Conservation (phyloP, 2,797 vertebrate species). For the Babyrousa celebensis region DNA sequence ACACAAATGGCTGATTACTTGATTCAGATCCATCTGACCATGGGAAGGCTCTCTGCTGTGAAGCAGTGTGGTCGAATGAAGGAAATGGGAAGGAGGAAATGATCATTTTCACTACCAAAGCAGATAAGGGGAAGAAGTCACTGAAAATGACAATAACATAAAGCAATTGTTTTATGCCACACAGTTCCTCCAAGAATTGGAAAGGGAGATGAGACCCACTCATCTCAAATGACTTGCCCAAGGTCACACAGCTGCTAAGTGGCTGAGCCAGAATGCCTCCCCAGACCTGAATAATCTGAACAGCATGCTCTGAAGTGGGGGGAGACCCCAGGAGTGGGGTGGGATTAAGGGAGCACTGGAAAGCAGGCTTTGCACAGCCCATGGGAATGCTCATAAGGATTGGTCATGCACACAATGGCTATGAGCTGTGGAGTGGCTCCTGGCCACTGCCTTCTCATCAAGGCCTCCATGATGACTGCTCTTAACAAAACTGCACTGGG, state of each 20-base stretch:
- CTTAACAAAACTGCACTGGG: background rate
- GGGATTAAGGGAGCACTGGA: background rate
- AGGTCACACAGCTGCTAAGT: slow-evolving; percentile 56
- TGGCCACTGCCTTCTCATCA: background rate
- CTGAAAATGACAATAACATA: background rate
- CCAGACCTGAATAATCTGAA: background rate
- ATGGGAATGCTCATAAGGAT: too few relatives aligned
- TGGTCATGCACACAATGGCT: fast-evolving
- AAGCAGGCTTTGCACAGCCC: background rate
- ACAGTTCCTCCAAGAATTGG: background rate
- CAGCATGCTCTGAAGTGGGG: background rate
- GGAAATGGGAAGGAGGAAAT: background rate
- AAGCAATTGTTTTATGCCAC: background rate
- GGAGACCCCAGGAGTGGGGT: background rate
- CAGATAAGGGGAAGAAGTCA: background rate
- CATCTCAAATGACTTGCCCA: slow-evolving; percentile 70
- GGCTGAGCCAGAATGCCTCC: slow-evolving; percentile 49
- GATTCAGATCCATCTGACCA: background rate
- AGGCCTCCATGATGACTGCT: background rate
- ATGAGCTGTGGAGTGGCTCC: background rate
- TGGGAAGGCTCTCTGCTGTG: background rate
- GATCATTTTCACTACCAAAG: slow-evolving; percentile 14
- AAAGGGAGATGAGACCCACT: background rate
- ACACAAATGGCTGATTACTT: background rate
- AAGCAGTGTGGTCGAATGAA: slow-evolving; percentile 5